A percentile compares a stretch with the other conserved stretches of the same genome.
Conservation (phyloP, 2,797 vertebrate species). For the Phaenicophaeus curvirostris region DNA sequence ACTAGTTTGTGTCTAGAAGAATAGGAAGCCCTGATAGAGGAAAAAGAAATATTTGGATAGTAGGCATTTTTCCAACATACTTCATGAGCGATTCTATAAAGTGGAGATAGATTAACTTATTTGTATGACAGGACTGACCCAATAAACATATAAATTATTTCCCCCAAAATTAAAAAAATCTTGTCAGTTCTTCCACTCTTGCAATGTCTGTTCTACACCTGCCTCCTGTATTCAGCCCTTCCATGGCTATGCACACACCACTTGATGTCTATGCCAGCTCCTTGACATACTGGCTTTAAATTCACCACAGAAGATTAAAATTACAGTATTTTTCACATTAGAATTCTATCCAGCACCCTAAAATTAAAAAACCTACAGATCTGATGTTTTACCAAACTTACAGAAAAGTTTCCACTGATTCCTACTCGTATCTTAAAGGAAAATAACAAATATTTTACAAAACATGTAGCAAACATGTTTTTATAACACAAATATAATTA, state of each 20-base stretch:
- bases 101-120: neutral
- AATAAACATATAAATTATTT: neutral
- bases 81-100: neutral
- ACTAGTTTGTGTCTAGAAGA: neutral
- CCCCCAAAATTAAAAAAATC: neutral
- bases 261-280: neutral
- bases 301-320: neutral
- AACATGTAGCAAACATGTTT: neutral
- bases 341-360: neutral
- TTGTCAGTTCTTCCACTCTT: neutral
- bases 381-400: neutral
- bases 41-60: neutral
- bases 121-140: neutral
- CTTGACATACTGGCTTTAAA: neutral
- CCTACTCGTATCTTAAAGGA: neutral
- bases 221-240: neutral
- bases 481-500: neutral
- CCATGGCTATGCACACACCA: fast-evolving
- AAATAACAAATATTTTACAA: neutral
- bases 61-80: neutral
- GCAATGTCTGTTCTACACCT: neutral
- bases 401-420: neutral
- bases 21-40: neutral
- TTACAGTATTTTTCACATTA: neutral
- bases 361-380: neutral